Conservation (phyloP, 2,888 invertebrate species). For the Mechanitis messenoides region DNA sequence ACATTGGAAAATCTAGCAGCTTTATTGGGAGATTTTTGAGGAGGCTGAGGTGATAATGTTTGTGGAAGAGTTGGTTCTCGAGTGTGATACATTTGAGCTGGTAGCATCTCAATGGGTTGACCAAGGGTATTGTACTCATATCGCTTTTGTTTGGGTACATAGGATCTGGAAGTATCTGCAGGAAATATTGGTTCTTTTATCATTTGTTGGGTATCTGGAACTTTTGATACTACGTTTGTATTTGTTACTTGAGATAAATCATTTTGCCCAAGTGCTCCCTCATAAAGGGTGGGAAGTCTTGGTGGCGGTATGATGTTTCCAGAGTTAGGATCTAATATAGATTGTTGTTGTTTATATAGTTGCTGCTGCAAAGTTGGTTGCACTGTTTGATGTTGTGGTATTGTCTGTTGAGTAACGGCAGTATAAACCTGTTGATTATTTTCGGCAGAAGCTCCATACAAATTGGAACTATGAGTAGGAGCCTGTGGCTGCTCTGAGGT, state of each 20-base stretch:
- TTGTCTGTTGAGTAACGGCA: slow-evolving; percentile 22
- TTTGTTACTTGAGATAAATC: slow-evolving; percentile 9
- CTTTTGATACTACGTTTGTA: slow-evolving; percentile 8
- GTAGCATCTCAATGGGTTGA: slow-evolving; percentile 57
- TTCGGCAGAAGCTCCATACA: slow-evolving; percentile 7
- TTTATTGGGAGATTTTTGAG: slow-evolving; percentile 32
- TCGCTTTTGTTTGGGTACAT: slow-evolving; percentile 28
- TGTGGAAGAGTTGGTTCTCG: slow-evolving; percentile 46
- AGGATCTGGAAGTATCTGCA: slow-evolving; percentile 44
- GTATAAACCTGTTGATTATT: slow-evolving; percentile 18
- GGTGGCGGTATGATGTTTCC: slow-evolving; percentile 28
- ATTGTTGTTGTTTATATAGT: slow-evolving; percentile 33
- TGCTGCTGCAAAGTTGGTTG: slow-evolving; percentile 30
- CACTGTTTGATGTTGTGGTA: slow-evolving; percentile 34
- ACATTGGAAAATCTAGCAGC: slow-evolving; percentile 44
- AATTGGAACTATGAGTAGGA: slow-evolving; percentile 1
- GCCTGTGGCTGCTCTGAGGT: slow-evolving; percentile 1
- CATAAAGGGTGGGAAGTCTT: slow-evolving; percentile 33
- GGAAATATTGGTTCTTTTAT: slow-evolving; percentile 56
- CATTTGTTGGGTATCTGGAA: slow-evolving; percentile 29
- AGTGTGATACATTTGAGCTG: slow-evolving; percentile 42
- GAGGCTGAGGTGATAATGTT: slow-evolving; percentile 54
- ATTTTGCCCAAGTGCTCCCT: slow-evolving; percentile 28
- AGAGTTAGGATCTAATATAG: slow-evolving; percentile 36
- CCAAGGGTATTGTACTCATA: slow-evolving; percentile 60